Base-by-base conservation (phyloP, 64 coral and sea anemone species). In the Montipora sp. region DNA sequence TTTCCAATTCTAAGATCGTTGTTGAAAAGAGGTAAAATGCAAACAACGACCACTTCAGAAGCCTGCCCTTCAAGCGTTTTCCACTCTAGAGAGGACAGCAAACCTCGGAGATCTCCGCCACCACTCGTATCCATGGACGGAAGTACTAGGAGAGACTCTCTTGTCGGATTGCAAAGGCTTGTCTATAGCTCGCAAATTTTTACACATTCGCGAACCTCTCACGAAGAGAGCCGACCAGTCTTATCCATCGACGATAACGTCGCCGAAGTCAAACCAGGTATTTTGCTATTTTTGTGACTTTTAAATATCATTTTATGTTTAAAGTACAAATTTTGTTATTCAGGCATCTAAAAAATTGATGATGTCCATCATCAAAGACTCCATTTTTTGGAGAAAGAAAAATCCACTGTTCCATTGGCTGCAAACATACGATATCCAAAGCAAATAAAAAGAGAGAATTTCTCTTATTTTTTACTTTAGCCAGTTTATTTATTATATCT, bases 131-230 rank as follows among this genome's bases (percentile, higher is more conserved):
- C 92, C 5, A 84, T 94, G 24, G 72, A 79, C 22, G 87, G 84
- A 8, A 57, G 7, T 13, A 90, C 92, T 18, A 83, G 89, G 57
- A 94, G 92, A 84, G 95, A 92, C 57, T 98, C 95, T 10, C 74
- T 98, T 23, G 79, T 98, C 12, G 95, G 95, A 2, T 78, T 98
- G 8, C 95, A 94, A 65, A 53, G 95, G 83, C 92, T 98, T 61
- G 95, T 98, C 16, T 98, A 98, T 80, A 91, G 92, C 7, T 90
- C 95, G 15, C 95, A 94, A 78, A 93, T 98, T 66, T 94, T 98
- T 59, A 83, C 95, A 4, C 78, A 79, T 65, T 87, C 76, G 79
- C 80, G 83, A 88, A 48, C 75, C 8, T 48, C 75, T 23, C 87
- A 78, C 73, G 87, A 66, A 80, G 84, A 59, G 11, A n/a, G 27